phyloP scores from a whole-genome alignment of 2,113 vertebrate species.

The Apeltes quadracus region DNA sequence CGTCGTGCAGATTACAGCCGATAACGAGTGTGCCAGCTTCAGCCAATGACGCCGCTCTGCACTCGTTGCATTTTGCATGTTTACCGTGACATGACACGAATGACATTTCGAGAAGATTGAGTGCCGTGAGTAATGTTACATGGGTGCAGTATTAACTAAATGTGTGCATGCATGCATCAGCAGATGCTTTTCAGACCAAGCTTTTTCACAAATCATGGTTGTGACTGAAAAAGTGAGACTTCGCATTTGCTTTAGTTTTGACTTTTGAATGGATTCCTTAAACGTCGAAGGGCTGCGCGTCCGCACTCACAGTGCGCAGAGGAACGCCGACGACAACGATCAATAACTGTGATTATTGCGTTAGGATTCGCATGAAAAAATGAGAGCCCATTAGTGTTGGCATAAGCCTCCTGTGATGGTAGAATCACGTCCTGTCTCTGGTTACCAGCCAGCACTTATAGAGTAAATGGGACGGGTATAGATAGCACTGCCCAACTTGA shows the following conservation, averaged over 20 bases:
- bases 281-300: background rate
- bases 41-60: conserved; percentile 16
- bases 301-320: no score
- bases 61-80: background rate
- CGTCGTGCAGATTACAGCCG: conserved; percentile 20
- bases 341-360: background rate
- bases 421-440: background rate
- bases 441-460: conserved; percentile 17
- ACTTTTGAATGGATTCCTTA: background rate
- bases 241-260: background rate
- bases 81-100: background rate
- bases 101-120: background rate
- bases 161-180: background rate
- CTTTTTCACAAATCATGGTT: no score
- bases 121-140: background rate
- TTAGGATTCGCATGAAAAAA: background rate
- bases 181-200: no score
- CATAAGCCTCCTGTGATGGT: background rate
- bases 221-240: no score
- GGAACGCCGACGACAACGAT: background rate
- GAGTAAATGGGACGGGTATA: conserved; percentile 11
- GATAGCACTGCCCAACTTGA: conserved; percentile 8
- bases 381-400: background rate
- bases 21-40: conserved; percentile 11
- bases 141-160: background rate